These are phyloP conservation scores for Drosophila siamana DNA, from an alignment of 2,888 invertebrate genomes.

Conservation along the genomic window DNA sequence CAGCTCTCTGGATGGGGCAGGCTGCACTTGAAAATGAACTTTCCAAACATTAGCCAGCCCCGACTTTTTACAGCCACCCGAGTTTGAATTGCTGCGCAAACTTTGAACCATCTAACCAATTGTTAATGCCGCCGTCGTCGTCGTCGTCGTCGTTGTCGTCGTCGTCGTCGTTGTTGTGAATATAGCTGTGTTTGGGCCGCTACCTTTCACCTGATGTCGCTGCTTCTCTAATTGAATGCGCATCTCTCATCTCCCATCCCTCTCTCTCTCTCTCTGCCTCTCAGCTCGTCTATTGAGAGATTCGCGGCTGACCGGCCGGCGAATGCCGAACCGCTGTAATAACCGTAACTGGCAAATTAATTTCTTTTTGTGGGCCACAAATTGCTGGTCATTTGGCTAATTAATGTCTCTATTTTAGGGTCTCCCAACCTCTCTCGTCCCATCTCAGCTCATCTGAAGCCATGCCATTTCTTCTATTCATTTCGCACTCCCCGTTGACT, in stretches of 20 bases:
- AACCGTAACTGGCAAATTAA: constrained; percentile 81
- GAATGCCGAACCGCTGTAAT: constrained; percentile 67
- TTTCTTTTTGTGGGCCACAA: constrained; percentile 67
- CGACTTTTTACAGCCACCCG: constrained; percentile 38
- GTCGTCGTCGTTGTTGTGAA: constrained; percentile 4
- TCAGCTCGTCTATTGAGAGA: constrained; percentile 43
- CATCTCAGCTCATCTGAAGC: background rate
- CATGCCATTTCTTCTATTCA: constrained; percentile 30
- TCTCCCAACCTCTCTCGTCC: constrained; percentile 32
- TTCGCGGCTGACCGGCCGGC: background rate
- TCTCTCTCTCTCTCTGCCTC: no score
- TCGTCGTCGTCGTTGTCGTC: constrained; percentile 6
- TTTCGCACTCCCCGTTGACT: constrained; percentile 40
- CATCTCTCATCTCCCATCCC: no score
- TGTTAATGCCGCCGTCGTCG: constrained; percentile 11
- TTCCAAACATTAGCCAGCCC: constrained; percentile 68
- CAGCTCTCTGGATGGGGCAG: constrained; percentile 15
- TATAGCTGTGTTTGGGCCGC: constrained; percentile 15
- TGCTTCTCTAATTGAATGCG: constrained; percentile 47
- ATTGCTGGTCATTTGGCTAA: constrained; percentile 78
- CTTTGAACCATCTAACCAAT: constrained; percentile 44
- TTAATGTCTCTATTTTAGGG: constrained; percentile 80
- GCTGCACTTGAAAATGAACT: constrained; percentile 72
- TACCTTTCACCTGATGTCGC: constrained; percentile 66
- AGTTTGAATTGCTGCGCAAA: constrained; percentile 50